These are phyloP conservation scores for Ceyx melanurus DNA, from an alignment of 2,113 vertebrate species.

Conservation along the genomic window DNA sequence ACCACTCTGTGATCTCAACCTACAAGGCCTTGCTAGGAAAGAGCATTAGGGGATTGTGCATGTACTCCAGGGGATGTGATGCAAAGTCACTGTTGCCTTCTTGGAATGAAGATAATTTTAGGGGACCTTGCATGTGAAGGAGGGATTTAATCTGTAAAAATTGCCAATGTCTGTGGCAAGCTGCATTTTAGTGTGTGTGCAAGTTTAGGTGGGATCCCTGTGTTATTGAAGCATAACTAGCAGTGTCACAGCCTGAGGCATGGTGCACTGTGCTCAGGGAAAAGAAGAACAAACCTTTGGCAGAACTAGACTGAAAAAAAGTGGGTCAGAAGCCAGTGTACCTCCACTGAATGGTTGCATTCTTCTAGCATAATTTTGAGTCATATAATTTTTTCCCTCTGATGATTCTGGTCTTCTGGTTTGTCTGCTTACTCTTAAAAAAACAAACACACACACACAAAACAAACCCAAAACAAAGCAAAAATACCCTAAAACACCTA, in stretches of 20 bases:
- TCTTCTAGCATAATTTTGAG: background rate
- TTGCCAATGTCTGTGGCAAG: background rate
- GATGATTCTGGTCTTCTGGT: background rate
- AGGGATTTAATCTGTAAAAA: background rate
- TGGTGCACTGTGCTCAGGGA: background rate
- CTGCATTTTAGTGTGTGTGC: background rate
- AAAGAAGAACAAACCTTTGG: background rate
- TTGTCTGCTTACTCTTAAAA: background rate
- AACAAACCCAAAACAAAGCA: background rate
- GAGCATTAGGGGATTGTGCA: background rate
- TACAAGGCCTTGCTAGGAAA: background rate
- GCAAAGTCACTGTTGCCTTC: background rate
- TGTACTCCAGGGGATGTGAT: background rate
- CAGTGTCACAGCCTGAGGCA: background rate
- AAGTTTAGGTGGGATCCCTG: background rate
- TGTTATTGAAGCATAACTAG: background rate
- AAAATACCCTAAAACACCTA: background rate
- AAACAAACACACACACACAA: fast-evolving
- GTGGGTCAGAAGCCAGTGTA: background rate
- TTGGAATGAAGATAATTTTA: background rate
- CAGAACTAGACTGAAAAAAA: background rate
- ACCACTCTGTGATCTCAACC: background rate
- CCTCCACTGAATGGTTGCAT: background rate
- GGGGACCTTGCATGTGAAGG: background rate
- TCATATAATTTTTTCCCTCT: background rate